Evolutionary conservation across 2,113 vertebrate genomes (phyloP).

Genomic region (Oenanthe melanoleuca): DNA sequence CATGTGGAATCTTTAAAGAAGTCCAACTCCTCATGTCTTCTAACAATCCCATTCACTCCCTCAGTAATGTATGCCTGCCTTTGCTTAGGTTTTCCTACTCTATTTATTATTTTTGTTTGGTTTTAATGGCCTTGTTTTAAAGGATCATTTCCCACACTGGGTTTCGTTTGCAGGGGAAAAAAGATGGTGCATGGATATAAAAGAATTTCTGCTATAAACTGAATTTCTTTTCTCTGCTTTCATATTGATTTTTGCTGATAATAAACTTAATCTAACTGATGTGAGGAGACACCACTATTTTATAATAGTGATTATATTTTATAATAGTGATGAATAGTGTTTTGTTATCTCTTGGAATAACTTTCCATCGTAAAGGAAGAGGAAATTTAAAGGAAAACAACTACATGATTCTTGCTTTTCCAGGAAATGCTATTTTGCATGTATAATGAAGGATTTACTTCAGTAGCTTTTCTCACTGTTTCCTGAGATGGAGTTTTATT

Average conservation of each 20-base stretch:
- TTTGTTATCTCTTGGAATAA: not conserved
- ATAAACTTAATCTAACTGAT: not conserved
- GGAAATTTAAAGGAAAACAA: not conserved
- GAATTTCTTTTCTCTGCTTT: not conserved
- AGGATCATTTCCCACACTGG: not conserved
- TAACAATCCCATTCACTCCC: not conserved
- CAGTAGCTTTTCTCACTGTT: not conserved
- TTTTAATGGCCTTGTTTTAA: conserved; percentile 10
- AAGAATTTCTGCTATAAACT: not conserved
- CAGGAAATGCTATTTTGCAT: not conserved
- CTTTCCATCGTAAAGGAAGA: not conserved
- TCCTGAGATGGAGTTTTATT: not conserved
- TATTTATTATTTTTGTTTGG: not conserved
- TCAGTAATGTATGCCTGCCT: not conserved
- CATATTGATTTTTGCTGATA: not conserved
- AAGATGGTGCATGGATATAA: not conserved
- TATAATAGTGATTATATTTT: not conserved
- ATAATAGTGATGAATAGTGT: not conserved
- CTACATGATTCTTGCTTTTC: not conserved
- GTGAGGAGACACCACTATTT: not conserved
- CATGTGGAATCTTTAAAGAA: not conserved
- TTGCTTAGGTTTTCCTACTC: not conserved
- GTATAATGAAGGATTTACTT: not conserved
- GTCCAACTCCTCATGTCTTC: not conserved
- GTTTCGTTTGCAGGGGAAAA: not conserved